Conservation (phyloP, 2,113 vertebrate species). For the Leptobrachium leishanense region DNA sequence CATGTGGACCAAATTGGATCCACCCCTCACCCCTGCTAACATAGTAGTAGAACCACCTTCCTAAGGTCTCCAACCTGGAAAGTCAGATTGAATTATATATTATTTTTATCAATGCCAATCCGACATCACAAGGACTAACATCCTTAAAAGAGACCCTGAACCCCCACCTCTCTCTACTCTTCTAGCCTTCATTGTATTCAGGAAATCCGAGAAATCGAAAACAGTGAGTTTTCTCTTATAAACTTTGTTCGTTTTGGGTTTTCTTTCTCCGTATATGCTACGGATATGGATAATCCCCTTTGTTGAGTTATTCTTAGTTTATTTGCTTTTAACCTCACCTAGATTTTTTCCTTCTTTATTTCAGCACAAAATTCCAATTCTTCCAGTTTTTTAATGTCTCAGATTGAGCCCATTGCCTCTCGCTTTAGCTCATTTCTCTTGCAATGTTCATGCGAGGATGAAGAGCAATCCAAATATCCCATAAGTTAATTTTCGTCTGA, state of each 20-base stretch:
- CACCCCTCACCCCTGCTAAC: too few species aligned
- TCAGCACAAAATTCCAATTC: not conserved
- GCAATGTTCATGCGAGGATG: slow-evolving; percentile 35
- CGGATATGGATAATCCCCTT: too few species aligned
- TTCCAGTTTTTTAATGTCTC: slow-evolving; percentile 17
- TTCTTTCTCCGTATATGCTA: too few species aligned
- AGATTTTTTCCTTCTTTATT: not conserved
- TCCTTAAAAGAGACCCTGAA: too few species aligned
- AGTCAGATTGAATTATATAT: too few species aligned
- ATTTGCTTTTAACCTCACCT: not conserved
- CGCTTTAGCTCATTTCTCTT: slow-evolving; percentile 31
- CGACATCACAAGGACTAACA: too few species aligned
- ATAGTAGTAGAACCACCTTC: too few species aligned
- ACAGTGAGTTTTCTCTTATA: not conserved
- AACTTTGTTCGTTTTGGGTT: not conserved
- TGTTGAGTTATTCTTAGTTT: not conserved
- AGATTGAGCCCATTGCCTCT: slow-evolving; percentile 12
- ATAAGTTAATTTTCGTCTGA: slow-evolving; percentile 31
- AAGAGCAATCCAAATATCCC: slow-evolving; percentile 22
- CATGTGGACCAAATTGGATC: too few species aligned
- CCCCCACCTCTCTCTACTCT: too few species aligned
- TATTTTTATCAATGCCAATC: too few species aligned
- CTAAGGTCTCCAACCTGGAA: too few species aligned
- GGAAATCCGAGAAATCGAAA: not conserved
- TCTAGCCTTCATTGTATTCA: not conserved